phyloP scores from a whole-genome alignment of 2,113 vertebrate species.

The Panurus biarmicus region DNA sequence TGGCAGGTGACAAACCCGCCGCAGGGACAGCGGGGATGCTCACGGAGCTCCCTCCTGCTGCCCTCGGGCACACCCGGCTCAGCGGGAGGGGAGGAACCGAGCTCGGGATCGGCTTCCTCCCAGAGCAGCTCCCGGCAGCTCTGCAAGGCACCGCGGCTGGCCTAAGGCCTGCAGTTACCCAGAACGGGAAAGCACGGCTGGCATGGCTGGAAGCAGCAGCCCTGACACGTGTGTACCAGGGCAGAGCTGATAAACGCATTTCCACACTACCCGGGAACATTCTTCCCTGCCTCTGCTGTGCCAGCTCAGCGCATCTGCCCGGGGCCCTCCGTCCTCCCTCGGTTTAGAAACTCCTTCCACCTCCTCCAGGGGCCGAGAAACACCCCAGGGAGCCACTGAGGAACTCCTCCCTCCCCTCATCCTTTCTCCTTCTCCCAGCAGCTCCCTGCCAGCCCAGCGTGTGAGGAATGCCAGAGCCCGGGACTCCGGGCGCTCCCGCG shows the following conservation, averaged over 20 bases:
- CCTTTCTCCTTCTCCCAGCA: neutral
- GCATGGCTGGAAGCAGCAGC: neutral
- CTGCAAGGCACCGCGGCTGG: neutral
- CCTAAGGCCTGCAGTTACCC: neutral
- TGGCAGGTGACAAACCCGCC: neutral
- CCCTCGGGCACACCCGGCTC: neutral
- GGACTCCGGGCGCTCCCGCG: neutral
- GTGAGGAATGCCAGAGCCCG: neutral
- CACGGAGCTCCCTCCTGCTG: neutral
- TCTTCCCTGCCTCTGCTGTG: neutral
- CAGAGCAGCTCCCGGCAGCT: too few species aligned
- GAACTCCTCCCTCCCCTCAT: rapidly evolving
- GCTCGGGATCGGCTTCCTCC: too few species aligned
- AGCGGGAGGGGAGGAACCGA: neutral
- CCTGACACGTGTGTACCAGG: rapidly evolving
- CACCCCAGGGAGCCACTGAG: neutral
- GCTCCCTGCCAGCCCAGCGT: neutral
- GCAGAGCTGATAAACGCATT: neutral
- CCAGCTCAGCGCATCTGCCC: neutral
- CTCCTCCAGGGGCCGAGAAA: neutral
- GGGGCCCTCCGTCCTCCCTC: neutral
- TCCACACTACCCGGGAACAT: neutral
- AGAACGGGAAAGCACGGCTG: neutral
- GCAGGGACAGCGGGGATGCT: neutral
- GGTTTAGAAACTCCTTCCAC: neutral